phyloP scores from a whole-genome alignment of 2,888 invertebrate species.

The Platerodrilus igneus region DNA sequence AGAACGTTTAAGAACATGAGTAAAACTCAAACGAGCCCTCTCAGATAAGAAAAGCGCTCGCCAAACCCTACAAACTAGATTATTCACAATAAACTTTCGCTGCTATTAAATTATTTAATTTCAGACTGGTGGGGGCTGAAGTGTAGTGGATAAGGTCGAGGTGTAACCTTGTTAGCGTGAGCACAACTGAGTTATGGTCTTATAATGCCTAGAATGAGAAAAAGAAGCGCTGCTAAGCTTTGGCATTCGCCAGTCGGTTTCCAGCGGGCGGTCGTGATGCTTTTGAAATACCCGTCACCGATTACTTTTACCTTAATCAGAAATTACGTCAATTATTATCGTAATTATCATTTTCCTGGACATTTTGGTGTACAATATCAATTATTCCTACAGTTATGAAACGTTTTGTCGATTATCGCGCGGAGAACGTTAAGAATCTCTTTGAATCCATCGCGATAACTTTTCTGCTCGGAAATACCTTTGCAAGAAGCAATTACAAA shows the following conservation, averaged over 20 bases:
- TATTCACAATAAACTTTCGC: slow-evolving; percentile 53
- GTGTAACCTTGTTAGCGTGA: slow-evolving; percentile 50
- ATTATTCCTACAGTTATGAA: too few species aligned
- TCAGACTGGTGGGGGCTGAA: slow-evolving; percentile 42
- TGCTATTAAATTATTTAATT: slow-evolving; percentile 53
- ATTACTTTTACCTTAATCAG: slow-evolving; percentile 13
- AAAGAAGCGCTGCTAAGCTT: slow-evolving; percentile 44
- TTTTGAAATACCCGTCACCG: slow-evolving; percentile 18
- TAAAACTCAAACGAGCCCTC: slow-evolving; percentile 18
- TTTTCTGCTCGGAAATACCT: too few species aligned
- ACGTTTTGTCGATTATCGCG: too few species aligned
- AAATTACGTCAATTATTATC: slow-evolving; percentile 12
- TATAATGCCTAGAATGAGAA: slow-evolving; percentile 48
- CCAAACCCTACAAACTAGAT: slow-evolving; percentile 45
- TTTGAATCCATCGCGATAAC: too few species aligned
- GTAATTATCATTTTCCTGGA: too few species aligned
- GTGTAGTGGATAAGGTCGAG: slow-evolving; percentile 47
- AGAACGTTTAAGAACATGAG: slow-evolving; percentile 11
- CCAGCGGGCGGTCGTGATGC: slow-evolving; percentile 38
- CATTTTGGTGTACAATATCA: too few species aligned
- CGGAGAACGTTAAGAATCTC: too few species aligned
- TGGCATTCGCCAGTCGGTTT: slow-evolving; percentile 44
- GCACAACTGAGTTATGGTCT: slow-evolving; percentile 50
- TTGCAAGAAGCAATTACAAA: too few species aligned
- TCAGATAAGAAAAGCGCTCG: slow-evolving; percentile 15